phyloP scores from a whole-genome alignment of 1,140 invertebrate species.

The Venturia canescens region DNA sequence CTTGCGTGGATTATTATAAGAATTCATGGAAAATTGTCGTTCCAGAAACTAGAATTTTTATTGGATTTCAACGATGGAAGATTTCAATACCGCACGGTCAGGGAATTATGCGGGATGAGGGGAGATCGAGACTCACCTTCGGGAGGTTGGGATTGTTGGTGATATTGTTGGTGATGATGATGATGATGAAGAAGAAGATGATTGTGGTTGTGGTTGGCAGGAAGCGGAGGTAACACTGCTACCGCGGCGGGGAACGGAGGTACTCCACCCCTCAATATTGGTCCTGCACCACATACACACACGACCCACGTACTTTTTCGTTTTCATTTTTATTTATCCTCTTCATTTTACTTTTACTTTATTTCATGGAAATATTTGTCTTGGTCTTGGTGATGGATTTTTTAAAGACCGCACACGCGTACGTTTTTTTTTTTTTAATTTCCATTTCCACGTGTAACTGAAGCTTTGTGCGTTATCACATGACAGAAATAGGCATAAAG shows the following conservation, averaged over 20 bases:
- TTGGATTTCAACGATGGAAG: background rate
- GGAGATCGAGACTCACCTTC: slow-evolving; percentile 71
- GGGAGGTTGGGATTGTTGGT: slow-evolving; percentile 77
- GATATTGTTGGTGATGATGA: slow-evolving; percentile 65
- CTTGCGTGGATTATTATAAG: background rate
- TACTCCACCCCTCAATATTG: slow-evolving; percentile 70
- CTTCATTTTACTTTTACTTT: background rate
- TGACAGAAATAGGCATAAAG: background rate
- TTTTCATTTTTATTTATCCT: slow-evolving; percentile 35
- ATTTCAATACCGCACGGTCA: background rate
- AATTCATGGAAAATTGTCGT: no score
- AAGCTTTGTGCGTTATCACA: background rate
- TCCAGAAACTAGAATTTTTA: background rate
- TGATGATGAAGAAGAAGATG: slow-evolving; percentile 68
- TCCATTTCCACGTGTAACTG: no score
- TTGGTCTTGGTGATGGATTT: background rate
- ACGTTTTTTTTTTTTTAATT: background rate
- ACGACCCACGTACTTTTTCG: slow-evolving; percentile 44
- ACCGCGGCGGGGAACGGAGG: slow-evolving; percentile 81
- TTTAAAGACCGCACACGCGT: background rate
- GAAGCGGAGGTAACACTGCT: slow-evolving; percentile 82
- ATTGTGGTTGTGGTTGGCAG: slow-evolving; percentile 72
- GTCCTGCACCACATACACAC: slow-evolving; percentile 73
- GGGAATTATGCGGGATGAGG: slow-evolving; percentile 29
- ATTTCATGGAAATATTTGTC: background rate